Percentiles rank a stretch among this genome's conserved stretches.
phyloP scores from a whole-genome alignment of 2,113 vertebrate genomes.

The Verasper variegatus region DNA sequence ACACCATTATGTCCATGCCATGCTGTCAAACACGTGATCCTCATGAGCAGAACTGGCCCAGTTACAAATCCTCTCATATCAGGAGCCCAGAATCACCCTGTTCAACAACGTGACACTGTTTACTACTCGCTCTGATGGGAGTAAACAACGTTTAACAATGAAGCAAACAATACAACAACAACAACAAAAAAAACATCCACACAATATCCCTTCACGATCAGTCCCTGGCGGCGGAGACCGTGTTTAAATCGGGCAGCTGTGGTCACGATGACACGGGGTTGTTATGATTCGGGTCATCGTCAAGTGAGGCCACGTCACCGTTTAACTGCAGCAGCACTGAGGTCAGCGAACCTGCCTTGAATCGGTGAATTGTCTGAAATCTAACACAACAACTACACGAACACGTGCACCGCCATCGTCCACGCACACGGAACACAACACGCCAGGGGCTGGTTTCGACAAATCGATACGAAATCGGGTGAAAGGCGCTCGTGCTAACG shows the following conservation, averaged over 20 bases:
- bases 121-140: background rate
- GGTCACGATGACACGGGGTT: background rate
- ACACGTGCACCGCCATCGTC: background rate
- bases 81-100: background rate
- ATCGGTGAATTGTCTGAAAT: no score
- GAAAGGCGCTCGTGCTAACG: slow-evolving; percentile 14
- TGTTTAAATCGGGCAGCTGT: background rate
- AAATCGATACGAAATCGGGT: background rate
- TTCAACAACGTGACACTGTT: background rate
- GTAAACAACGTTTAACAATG: background rate
- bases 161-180: no score
- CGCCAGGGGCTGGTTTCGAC: no score
- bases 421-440: no score
- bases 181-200: background rate
- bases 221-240: no score
- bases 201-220: background rate
- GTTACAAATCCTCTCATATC: background rate
- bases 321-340: background rate
- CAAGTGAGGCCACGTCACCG: slow-evolving; percentile 66
- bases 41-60: background rate
- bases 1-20: background rate
- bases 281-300: background rate
- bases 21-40: background rate
- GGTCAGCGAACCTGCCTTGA: background rate
- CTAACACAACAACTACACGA: background rate